phyloP scores from a whole-genome alignment of 2,888 invertebrate species.

The Octodonta nipae region DNA sequence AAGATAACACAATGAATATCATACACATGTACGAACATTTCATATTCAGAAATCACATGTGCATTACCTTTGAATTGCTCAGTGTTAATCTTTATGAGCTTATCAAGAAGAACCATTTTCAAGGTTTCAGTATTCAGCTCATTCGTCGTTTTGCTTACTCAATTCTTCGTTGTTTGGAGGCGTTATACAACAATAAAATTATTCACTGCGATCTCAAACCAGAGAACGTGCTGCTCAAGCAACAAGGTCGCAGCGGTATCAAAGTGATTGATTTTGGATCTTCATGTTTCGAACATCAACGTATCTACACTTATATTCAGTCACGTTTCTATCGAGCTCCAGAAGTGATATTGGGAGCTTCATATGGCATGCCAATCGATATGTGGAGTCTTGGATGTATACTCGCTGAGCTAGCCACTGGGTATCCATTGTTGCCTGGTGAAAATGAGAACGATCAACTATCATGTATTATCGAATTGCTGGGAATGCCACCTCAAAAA shows the following conservation, averaged over 20 bases:
- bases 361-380: too few relatives aligned
- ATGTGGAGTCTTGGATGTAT: too few relatives aligned
- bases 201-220: conserved; percentile 99
- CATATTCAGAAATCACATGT: conserved; percentile 95
- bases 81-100: conserved; percentile 97
- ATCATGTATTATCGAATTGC: too few relatives aligned
- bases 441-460: too few relatives aligned
- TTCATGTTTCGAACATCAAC: too few relatives aligned
- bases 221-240: conserved; percentile 94
- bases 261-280: conserved; percentile 63
- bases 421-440: too few relatives aligned
- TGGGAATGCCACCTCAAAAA: too few relatives aligned
- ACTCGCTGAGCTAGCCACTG: too few relatives aligned
- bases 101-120: conserved; percentile 98
- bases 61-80: conserved; percentile 94
- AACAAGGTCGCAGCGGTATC: conserved; percentile 94
- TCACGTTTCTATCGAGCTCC: too few relatives aligned
- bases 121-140: conserved; percentile 90
- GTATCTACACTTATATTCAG: too few relatives aligned
- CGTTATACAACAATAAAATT: conserved; percentile 81
- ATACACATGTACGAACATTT: conserved; percentile 98
- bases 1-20: conserved; percentile 95
- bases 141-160: conserved; percentile 98
- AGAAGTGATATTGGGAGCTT: too few relatives aligned
- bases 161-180: conserved; percentile 88